Base-by-base conservation (phyloP, 37 sponge, comb jelly and placozoan genomes). In the Tethya wilhelma region DNA sequence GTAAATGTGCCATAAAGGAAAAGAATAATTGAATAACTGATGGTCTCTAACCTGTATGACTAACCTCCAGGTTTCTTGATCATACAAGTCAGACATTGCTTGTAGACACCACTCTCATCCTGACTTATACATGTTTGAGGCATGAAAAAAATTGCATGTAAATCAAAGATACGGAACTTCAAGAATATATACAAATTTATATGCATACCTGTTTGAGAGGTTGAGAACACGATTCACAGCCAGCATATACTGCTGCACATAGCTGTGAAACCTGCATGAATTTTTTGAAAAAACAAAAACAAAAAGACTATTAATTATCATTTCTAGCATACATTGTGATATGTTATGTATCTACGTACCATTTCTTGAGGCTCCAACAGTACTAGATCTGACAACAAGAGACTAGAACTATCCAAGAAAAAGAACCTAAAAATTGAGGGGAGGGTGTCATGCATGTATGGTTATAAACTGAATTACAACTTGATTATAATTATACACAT, bases 51-150 rank as follows among this genome's bases (percentile, higher is more conserved):
- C 4, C 38, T 42, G 12, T 11, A 31, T 45, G 23, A 72, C 12
- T 44, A n/a, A 43, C 73, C 73, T 72, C 73, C 73, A 30, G 73
- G 73, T 32, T 22, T 40, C 55, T 72, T 72, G 55, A 43, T 29
- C 41, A 77, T 63, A 49, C 78, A 77, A 8, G 78, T 45, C 65
- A 77, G 6, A 29, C 78, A 77, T 49, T 77, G 78, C 22, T 65
- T 44, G 30, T 77, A 77, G 34, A 77, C 46, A 44, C 78, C 78
- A 77, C 64, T 77, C 44, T 41, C 65, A 64, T 77, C 78, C 78
- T 77, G 56, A 14, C 28, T 11, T 30, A 17, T n/a, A n/a, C 63
- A n/a, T 60, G 63, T 44, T 44, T 19, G n/a, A 6, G 28, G 42
- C 49, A 71, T 31, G 37, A 67, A 67, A 7, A 67, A 30, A 7